These are phyloP conservation scores for Coreius guichenoti DNA, from an alignment of 2,797 vertebrate genomes.

Conservation along the genomic window DNA sequence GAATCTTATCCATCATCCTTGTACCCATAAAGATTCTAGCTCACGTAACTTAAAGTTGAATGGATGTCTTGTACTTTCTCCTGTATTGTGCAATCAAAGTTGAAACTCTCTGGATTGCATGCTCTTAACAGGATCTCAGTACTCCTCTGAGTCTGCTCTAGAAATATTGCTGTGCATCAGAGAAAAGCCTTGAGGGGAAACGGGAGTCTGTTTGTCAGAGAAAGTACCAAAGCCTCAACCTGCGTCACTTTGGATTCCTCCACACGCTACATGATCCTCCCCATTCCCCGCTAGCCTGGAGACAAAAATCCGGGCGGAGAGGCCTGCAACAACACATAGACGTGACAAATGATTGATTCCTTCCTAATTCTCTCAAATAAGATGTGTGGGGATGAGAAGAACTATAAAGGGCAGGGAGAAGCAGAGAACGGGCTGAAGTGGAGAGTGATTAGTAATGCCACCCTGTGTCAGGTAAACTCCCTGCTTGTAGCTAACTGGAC, in stretches of 20 bases:
- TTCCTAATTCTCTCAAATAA: constrained; percentile 87
- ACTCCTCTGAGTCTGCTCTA: constrained; percentile 32
- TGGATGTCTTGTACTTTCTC: constrained; percentile 20
- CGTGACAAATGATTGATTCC: constrained; percentile 87
- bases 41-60: constrained; percentile 21
- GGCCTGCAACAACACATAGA: constrained; percentile 69
- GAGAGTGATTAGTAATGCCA: constrained; percentile 82
- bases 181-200: constrained; percentile 54
- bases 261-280: constrained; percentile 73
- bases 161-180: constrained; percentile 54
- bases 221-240: constrained; percentile 78
- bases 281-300: constrained; percentile 66
- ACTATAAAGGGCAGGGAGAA: constrained; percentile 68
- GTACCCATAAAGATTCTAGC: not conserved
- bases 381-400: constrained; percentile 72
- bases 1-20: not conserved
- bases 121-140: constrained; percentile 37
- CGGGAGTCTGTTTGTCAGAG: constrained; percentile 74
- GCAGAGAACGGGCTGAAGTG: constrained; percentile 74
- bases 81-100: constrained; percentile 36
- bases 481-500: constrained; percentile 81
- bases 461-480: constrained; percentile 87
- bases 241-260: constrained; percentile 83
- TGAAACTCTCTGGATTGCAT: constrained; percentile 31
- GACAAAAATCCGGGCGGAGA: constrained; percentile 66